Evolutionary conservation across 2,888 invertebrate species (phyloP).

Genomic region (Cerastoderma edule): DNA sequence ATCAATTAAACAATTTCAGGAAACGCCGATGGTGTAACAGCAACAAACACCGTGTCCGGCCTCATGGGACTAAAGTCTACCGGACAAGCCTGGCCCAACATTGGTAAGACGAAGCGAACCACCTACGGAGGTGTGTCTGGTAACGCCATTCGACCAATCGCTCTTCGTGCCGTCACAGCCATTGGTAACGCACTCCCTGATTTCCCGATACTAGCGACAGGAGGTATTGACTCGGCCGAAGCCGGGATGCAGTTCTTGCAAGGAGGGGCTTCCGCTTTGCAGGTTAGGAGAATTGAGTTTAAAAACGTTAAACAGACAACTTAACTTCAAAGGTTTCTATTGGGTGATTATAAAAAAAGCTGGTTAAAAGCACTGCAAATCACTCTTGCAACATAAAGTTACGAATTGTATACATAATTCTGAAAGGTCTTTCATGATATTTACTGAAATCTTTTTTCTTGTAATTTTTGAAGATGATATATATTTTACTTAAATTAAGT

Average conservation of each 20-base stretch:
- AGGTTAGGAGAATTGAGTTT: too few species aligned
- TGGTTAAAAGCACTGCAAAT: too few species aligned
- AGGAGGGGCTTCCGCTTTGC: constrained; percentile 95
- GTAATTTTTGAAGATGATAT: too few species aligned
- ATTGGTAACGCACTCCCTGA: constrained; percentile 92
- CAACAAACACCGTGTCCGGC: constrained; percentile 98
- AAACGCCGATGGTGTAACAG: constrained; percentile 96
- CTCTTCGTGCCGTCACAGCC: constrained; percentile 94
- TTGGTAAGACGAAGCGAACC: constrained; percentile 91
- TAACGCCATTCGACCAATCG: constrained; percentile 97
- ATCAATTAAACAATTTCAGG: too few species aligned
- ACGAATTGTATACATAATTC: too few species aligned
- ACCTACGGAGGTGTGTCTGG: constrained; percentile 98
- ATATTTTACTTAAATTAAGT: too few species aligned
- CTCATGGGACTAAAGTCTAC: constrained; percentile 94
- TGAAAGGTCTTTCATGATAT: too few species aligned
- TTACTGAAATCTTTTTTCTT: too few species aligned
- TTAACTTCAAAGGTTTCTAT: too few species aligned
- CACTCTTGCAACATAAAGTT: too few species aligned
- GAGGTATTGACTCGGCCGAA: constrained; percentile 98
- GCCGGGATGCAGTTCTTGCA: constrained; percentile 96
- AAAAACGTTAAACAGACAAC: too few species aligned
- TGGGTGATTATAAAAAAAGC: too few species aligned
- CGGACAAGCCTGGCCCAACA: constrained; percentile 95
- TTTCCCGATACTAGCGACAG: constrained; percentile 97